Conservation (phyloP, 92 coral and sea anemone species). For the Pocillopora grandis region DNA sequence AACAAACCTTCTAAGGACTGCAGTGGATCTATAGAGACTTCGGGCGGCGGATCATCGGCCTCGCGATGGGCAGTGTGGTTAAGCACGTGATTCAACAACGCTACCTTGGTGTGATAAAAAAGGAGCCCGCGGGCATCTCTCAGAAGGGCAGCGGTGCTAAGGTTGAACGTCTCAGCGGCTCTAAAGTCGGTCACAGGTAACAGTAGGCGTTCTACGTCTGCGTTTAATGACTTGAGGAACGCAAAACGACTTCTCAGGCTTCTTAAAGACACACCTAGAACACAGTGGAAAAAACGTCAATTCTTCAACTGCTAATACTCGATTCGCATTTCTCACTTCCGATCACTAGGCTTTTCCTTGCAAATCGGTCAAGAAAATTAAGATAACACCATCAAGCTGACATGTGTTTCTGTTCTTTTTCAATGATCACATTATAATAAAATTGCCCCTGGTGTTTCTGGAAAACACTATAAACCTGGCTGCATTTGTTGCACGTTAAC, state of each 20-base stretch:
- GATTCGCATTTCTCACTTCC: too few relatives aligned
- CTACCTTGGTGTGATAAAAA: conserved; percentile 92
- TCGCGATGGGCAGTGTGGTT: conserved; percentile 90
- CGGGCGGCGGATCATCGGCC: conserved; percentile 81
- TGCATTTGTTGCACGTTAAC: too few relatives aligned
- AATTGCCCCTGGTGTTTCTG: too few relatives aligned
- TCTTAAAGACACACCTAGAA: conserved; percentile 67
- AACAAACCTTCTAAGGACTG: conserved; percentile 87
- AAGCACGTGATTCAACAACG: conserved; percentile 87
- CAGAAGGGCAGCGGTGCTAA: conserved; percentile 83
- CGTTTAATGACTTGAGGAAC: conserved; percentile 86
- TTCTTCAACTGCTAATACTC: too few relatives aligned
- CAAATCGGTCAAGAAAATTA: too few relatives aligned
- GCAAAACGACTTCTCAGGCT: conserved; percentile 90
- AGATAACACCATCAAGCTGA: too few relatives aligned
- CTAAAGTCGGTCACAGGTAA: conserved; percentile 90
- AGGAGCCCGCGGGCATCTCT: conserved; percentile 76
- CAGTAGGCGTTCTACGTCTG: conserved; percentile 80
- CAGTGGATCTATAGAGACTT: conserved; percentile 92
- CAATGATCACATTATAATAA: too few relatives aligned
- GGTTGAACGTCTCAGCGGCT: conserved; percentile 60
- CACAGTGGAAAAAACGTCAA: background rate
- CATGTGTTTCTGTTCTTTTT: too few relatives aligned
- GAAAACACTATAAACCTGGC: too few relatives aligned
- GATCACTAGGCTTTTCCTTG: too few relatives aligned